These are phyloP conservation scores for Ophion costatus DNA, from an alignment of 2,888 invertebrate species.

Conservation along the genomic window DNA sequence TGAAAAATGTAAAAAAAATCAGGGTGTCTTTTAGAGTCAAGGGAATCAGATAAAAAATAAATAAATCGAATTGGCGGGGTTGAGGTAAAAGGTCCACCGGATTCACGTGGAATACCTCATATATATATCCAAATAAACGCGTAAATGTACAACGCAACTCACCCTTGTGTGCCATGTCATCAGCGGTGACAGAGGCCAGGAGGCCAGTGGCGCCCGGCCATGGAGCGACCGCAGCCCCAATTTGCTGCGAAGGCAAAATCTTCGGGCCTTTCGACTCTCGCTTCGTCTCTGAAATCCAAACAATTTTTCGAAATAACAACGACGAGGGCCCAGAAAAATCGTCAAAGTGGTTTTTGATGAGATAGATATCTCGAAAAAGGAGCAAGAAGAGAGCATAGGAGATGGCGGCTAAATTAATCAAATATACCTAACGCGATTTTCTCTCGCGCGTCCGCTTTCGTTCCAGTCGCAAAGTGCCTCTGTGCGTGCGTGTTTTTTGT, in stretches of 20 bases:
- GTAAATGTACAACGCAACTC: slow-evolving; percentile 80
- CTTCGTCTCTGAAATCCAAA: slow-evolving; percentile 76
- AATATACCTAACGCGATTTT: neutral
- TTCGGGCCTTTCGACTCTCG: slow-evolving; percentile 82
- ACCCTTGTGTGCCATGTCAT: slow-evolving; percentile 95
- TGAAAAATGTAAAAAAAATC: no score
- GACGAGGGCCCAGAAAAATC: neutral
- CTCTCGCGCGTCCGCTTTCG: neutral
- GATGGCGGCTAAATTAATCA: neutral
- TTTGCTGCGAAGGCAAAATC: slow-evolving; percentile 93
- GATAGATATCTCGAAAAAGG: neutral
- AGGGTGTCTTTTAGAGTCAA: no score
- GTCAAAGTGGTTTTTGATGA: neutral
- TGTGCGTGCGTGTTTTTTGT: neutral
- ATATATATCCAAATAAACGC: neutral
- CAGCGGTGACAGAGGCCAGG: slow-evolving; percentile 87
- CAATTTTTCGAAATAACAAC: neutral
- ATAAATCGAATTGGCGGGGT: no score
- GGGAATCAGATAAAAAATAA: no score
- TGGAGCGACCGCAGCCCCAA: slow-evolving; percentile 91
- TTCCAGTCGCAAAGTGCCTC: neutral
- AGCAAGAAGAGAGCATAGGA: neutral
- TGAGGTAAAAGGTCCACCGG: no score
- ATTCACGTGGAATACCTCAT: no score
- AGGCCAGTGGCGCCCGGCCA: slow-evolving; percentile 90